Percentiles rank a stretch among this genome's conserved stretches.
phyloP scores from a whole-genome alignment of 2,888 invertebrate genomes.

The Oeneis ivallda region DNA sequence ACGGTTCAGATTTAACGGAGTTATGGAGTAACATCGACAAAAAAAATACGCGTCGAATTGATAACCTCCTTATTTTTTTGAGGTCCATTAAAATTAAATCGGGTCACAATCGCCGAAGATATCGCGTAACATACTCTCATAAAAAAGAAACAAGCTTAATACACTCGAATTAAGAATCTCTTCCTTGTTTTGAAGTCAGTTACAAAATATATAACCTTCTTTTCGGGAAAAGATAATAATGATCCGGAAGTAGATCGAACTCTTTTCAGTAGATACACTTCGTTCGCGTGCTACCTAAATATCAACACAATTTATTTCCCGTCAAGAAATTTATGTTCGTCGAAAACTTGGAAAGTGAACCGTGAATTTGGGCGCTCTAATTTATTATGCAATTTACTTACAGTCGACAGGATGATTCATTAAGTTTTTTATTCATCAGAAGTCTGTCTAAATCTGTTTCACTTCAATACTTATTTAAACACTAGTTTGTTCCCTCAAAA shows the following conservation, averaged over 20 bases:
- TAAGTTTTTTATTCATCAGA: neutral
- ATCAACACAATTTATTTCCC: neutral
- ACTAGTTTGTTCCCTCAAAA: neutral
- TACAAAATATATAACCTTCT: no score
- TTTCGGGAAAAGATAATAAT: neutral
- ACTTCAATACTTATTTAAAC: neutral
- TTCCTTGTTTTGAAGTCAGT: no score
- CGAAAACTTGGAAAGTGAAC: conserved; percentile 19
- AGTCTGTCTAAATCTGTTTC: neutral
- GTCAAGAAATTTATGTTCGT: neutral
- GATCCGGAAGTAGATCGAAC: neutral
- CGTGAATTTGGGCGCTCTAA: conserved; percentile 12
- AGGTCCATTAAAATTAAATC: no score
- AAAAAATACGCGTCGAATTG: no score
- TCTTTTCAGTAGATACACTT: neutral
- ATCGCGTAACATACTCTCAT: no score
- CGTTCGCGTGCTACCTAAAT: neutral
- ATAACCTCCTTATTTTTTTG: no score
- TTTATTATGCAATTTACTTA: neutral
- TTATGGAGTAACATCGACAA: no score
- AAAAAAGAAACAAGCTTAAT: no score
- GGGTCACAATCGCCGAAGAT: no score
- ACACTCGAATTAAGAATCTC: no score
- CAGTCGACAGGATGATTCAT: neutral
- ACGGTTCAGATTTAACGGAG: no score